These are phyloP conservation scores for Oreortyx pictus DNA, from an alignment of 2,797 vertebrate species.

Conservation along the genomic window DNA sequence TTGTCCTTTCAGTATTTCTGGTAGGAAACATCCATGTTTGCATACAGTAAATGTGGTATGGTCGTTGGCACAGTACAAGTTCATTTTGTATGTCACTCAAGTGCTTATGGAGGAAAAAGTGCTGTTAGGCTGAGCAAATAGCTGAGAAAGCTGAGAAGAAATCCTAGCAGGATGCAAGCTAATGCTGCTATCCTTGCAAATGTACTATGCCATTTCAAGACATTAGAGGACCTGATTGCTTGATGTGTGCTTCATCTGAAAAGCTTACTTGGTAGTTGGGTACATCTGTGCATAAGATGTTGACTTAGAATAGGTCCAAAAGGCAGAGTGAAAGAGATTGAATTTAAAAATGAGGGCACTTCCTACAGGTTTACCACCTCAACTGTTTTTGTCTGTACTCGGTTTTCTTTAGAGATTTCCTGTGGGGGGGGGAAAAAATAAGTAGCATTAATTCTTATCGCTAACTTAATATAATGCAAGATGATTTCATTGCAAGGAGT, in stretches of 20 bases:
- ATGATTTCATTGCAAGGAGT: not conserved
- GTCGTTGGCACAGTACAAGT: not conserved
- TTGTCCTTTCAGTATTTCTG: not conserved
- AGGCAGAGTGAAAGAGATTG: not conserved
- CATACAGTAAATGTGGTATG: not conserved
- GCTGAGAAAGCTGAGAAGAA: not conserved
- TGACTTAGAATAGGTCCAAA: constrained; percentile 21
- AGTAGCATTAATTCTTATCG: constrained; percentile 1
- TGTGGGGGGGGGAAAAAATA: not conserved
- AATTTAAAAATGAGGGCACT: not conserved
- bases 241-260: not conserved
- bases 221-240: not conserved
- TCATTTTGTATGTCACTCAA: not conserved
- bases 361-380: not conserved
- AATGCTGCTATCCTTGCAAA: not conserved
- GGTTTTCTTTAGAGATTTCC: constrained; percentile 17
- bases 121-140: not conserved
- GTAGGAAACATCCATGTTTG: not conserved
- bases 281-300: not conserved
- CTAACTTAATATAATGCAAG: constrained; percentile 46
- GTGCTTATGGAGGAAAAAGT: not conserved
- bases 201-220: not conserved
- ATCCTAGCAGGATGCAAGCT: not conserved
- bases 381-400: not conserved
- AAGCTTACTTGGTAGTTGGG: not conserved